phyloP scores from a whole-genome alignment of 2,113 vertebrate genomes.

The Tetrao urogallus region DNA sequence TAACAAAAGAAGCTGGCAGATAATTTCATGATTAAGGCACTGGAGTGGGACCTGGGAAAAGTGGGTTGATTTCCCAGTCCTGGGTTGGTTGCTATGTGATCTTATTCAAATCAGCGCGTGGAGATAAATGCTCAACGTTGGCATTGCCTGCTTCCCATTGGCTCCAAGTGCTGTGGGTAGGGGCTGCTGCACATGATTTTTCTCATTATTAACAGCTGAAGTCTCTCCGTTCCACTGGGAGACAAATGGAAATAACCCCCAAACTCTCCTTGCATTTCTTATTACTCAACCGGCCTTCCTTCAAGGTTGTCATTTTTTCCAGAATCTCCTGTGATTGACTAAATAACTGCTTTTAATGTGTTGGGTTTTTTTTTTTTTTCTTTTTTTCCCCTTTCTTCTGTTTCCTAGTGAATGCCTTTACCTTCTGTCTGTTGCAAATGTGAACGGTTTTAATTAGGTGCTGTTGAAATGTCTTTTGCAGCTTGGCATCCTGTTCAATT shows the following conservation, averaged over 20 bases:
- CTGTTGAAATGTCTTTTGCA: constrained; percentile 72
- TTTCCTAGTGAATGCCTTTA: constrained; percentile 56
- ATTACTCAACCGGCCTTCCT: not conserved
- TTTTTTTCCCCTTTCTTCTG: not conserved
- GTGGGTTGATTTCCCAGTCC: constrained; percentile 15
- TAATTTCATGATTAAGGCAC: constrained; percentile 16
- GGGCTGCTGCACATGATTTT: not conserved
- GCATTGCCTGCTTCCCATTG: not conserved
- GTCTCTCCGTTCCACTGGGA: not conserved
- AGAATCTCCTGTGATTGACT: constrained; percentile 43
- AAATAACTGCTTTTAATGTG: not conserved
- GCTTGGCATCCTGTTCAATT: constrained; percentile 52
- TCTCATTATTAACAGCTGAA: not conserved
- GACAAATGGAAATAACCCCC: not conserved
- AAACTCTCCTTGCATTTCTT: not conserved
- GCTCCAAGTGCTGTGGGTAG: not conserved
- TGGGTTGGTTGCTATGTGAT: constrained; percentile 54
- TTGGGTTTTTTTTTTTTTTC: not conserved
- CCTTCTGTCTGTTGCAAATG: constrained; percentile 70
- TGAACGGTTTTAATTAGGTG: constrained; percentile 70
- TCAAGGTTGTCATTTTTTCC: constrained; percentile 31
- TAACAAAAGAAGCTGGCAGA: constrained; percentile 13
- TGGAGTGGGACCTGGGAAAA: constrained; percentile 3
- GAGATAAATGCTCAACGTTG: not conserved
- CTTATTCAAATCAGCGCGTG: not conserved